Evolutionary conservation across 2,113 vertebrate species (phyloP).

Genomic region (Hippocampus barbouri): DNA sequence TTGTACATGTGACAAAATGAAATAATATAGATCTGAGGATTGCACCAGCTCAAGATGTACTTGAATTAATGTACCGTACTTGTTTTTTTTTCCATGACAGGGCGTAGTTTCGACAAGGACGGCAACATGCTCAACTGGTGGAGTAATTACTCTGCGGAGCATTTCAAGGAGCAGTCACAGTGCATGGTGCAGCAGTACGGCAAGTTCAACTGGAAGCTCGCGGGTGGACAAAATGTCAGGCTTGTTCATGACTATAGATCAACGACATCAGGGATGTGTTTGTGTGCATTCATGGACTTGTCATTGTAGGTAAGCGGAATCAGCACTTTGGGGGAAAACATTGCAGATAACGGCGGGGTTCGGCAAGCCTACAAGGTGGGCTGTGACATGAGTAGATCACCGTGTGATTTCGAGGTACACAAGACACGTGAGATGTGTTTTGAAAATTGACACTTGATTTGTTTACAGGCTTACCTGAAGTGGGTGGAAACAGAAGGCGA

Average conservation of each 20-base stretch:
- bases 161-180: conserved; percentile 86
- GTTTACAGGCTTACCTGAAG: conserved; percentile 85
- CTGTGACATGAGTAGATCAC: conserved; percentile 1
- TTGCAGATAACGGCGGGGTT: conserved; percentile 94
- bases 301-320: conserved; percentile 85
- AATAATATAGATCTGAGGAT: neutral
- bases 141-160: conserved; percentile 89
- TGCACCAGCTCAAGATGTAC: conserved; percentile 14
- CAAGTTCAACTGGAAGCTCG: conserved; percentile 91
- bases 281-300: conserved; percentile 14
- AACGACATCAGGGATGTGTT: neutral
- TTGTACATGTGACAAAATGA: neutral
- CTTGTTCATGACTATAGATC: neutral
- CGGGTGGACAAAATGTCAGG: conserved; percentile 82
- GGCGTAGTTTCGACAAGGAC: conserved; percentile 91
- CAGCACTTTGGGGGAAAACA: conserved; percentile 94
- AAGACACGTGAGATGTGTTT: conserved; percentile 2
- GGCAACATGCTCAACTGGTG: conserved; percentile 98
- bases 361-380: conserved; percentile 92
- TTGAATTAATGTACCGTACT: neutral
- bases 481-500: conserved; percentile 83
- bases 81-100: conserved; percentile 61
- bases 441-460: conserved; percentile 9
- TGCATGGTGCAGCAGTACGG: conserved; percentile 92
- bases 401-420: neutral